Base-by-base conservation (phyloP, 2,113 vertebrate genomes). In the Callospermophilus lateralis region DNA sequence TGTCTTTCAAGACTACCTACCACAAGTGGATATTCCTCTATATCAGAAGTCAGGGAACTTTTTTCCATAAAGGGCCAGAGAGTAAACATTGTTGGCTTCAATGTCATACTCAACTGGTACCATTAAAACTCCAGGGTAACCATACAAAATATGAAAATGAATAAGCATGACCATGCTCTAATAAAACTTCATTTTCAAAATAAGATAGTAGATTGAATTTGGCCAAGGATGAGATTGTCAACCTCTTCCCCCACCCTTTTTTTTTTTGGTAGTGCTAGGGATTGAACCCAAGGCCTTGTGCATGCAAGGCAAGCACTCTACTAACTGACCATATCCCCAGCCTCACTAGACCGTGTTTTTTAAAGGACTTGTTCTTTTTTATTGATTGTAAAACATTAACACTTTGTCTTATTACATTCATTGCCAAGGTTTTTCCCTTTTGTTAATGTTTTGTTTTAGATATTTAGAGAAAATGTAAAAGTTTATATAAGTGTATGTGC, bases 181-280 rank as follows among this genome's bases (percentile, higher is more conserved):
- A 55, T 5, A 34, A 94, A 84, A 94, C 19, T 72, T 86, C 39
- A 67, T 88, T 83, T 87, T 91, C 42, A 77, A 77, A 89, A 67
- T 26, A 58, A 87, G 22, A 76, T 30, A 67, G 88, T 67, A 26
- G 70, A 67, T 28, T 84, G 12, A 10, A 73, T 88, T 96, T 93
- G 85, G 42, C 90, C 42, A 15, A 90, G 15, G 63, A 78, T 51
- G 19, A 89, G 24, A 90, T 30, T 86, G 53, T 81, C 70, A 30
- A 84, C 8, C 30, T 83, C 48, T 93, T 34, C 45, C 45, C 39
- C 84, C 7, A 73, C 30, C 28, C 72, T 85, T 84, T 93, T 89
- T 55, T 53, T 53, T 16, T 53, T 53, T 53, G 51, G 51, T 3
- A 15, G 51, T 53, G 15, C 51, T 53, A 15, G 15, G 51, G 15